Conservation (phyloP, 2,797 vertebrate species). For the Furcifer pardalis region DNA sequence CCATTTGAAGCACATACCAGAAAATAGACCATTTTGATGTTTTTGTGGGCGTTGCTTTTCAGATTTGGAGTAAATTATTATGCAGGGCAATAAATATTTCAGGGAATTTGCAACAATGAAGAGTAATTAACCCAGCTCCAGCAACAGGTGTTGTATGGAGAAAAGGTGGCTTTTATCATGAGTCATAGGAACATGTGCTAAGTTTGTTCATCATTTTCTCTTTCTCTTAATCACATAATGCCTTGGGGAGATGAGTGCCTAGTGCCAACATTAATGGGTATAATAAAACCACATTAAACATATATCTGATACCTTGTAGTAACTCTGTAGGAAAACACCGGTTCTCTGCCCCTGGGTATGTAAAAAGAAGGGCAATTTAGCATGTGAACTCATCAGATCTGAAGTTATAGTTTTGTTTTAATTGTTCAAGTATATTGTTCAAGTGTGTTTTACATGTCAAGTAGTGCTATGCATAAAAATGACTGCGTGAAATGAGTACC, state of each 20-base stretch:
- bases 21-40: constrained; percentile 39
- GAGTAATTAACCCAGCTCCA: constrained; percentile 81
- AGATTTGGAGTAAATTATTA: constrained; percentile 78
- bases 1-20: background rate
- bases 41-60: constrained; percentile 69
- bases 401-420: background rate
- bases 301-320: constrained; percentile 74
- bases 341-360: constrained; percentile 55
- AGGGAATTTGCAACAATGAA: constrained; percentile 81
- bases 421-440: background rate
- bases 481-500: background rate
- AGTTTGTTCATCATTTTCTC: constrained; percentile 76
- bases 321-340: constrained; percentile 62
- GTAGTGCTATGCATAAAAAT: background rate
- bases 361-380: constrained; percentile 3
- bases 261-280: constrained; percentile 78
- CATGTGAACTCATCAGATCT: background rate
- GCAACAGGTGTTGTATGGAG: constrained; percentile 87
- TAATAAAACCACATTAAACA: constrained; percentile 83
- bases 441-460: background rate
- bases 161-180: constrained; percentile 78
- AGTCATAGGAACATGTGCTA: constrained; percentile 77
- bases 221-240: constrained; percentile 73
- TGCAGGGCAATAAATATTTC: constrained; percentile 86
- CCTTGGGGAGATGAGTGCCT: constrained; percentile 74